phyloP scores from a whole-genome alignment of 2,797 vertebrate genomes.

The Tolypeutes matacus region DNA sequence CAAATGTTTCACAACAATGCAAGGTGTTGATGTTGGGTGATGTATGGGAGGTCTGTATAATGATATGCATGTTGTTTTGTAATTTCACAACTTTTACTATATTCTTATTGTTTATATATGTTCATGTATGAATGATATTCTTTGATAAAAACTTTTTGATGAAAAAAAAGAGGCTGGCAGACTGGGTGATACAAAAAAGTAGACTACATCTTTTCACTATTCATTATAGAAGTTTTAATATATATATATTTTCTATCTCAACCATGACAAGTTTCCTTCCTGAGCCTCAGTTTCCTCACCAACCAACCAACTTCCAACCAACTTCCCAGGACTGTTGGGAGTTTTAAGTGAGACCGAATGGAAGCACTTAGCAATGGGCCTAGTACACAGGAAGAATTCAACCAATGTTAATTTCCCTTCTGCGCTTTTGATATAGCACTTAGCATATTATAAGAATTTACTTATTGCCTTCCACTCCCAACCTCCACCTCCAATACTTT shows the following conservation, averaged over 20 bases:
- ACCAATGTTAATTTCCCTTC: neutral
- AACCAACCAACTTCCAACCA: neutral
- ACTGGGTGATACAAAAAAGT: neutral
- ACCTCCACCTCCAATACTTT: neutral
- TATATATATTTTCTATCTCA: neutral
- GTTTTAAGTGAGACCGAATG: slow-evolving; percentile 25
- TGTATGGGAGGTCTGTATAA: no score
- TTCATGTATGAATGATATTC: no score
- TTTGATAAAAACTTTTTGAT: no score
- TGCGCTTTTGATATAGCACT: neutral
- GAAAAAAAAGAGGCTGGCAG: neutral
- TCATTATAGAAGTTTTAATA: neutral
- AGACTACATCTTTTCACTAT: neutral
- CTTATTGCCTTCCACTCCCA: neutral
- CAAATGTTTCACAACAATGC: no score
- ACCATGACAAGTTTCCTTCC: neutral
- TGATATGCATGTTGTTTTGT: no score
- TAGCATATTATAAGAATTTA: neutral
- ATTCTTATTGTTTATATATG: no score
- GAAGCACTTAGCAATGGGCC: neutral
- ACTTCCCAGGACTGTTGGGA: neutral
- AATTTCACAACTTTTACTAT: no score
- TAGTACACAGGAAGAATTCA: neutral
- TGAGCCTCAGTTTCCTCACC: neutral
- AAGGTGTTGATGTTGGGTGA: no score